Evolutionary conservation across 2,888 invertebrate species (phyloP).

Genomic region (Carcina quercana): DNA sequence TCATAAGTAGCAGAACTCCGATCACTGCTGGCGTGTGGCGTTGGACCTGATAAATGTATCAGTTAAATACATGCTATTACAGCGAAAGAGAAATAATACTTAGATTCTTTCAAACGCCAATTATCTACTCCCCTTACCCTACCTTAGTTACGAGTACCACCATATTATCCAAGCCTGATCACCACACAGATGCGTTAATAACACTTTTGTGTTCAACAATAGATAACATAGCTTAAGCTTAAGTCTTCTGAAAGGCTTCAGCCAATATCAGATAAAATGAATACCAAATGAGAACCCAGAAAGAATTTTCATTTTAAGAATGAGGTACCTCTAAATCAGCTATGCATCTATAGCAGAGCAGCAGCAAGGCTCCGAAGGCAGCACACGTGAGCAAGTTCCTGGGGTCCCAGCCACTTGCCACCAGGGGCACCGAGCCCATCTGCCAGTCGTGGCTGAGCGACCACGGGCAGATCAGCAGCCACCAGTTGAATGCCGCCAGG

Average conservation of each 20-base stretch:
- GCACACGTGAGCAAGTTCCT: conserved; percentile 83
- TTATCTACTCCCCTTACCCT: too few species aligned
- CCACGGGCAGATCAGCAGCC: conserved; percentile 84
- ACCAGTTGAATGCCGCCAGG: conserved; percentile 86
- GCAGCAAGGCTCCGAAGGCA: conserved; percentile 78
- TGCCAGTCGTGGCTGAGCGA: conserved; percentile 90
- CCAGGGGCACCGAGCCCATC: conserved; percentile 88
- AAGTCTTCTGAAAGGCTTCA: too few species aligned
- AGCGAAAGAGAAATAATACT: not conserved
- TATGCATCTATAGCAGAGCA: conserved; percentile 77
- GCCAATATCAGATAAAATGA: too few species aligned
- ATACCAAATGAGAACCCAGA: too few species aligned
- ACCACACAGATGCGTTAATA: too few species aligned
- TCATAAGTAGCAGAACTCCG: conserved; percentile 81
- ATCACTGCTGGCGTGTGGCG: conserved; percentile 80
- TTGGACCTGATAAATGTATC: conserved; percentile 68
- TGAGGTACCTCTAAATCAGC: conserved; percentile 80
- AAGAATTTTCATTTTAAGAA: not conserved
- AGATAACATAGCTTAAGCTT: too few species aligned
- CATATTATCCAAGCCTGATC: too few species aligned
- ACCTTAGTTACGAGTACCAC: too few species aligned
- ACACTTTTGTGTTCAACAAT: too few species aligned
- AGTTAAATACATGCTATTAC: too few species aligned
- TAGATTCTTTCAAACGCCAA: too few species aligned
- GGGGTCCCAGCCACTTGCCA: conserved; percentile 80